phyloP scores from a whole-genome alignment of 2,888 invertebrate genomes.

The Drosophila meridiana region DNA sequence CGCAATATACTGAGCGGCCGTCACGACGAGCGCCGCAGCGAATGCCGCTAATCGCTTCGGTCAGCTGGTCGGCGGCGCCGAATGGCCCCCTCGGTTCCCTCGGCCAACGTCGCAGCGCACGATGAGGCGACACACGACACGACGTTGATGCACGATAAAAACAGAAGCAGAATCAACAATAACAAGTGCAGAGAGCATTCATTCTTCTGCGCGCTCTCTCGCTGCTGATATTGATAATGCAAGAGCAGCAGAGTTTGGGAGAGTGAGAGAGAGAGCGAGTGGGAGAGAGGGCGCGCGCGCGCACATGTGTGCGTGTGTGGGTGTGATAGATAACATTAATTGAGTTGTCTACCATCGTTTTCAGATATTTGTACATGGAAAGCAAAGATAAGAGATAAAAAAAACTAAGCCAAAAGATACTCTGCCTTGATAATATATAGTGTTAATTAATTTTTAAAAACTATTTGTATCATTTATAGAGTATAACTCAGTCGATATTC shows the following conservation, averaged over 20 bases:
- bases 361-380: conserved; percentile 24
- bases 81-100: neutral
- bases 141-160: conserved; percentile 37
- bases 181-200: conserved; percentile 20
- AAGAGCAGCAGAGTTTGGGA: neutral
- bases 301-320: conserved; percentile 6
- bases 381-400: neutral
- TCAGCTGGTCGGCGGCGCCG: conserved; percentile 43
- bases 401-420: neutral
- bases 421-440: neutral
- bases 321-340: conserved; percentile 40
- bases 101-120: conserved; percentile 3
- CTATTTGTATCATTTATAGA: neutral
- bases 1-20: conserved; percentile 67
- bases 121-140: conserved; percentile 39
- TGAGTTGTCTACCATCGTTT: conserved; percentile 31
- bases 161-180: conserved; percentile 13
- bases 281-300: neutral
- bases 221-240: conserved; percentile 16
- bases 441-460: too few species aligned
- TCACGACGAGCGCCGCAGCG: conserved; percentile 12
- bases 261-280: neutral
- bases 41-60: conserved; percentile 35
- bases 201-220: neutral
- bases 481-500: neutral